Evolutionary conservation across 1,140 invertebrate species (phyloP), one percentile per base, ranked within the genome.

Genomic region (Tetramorium simillimum): DNA sequence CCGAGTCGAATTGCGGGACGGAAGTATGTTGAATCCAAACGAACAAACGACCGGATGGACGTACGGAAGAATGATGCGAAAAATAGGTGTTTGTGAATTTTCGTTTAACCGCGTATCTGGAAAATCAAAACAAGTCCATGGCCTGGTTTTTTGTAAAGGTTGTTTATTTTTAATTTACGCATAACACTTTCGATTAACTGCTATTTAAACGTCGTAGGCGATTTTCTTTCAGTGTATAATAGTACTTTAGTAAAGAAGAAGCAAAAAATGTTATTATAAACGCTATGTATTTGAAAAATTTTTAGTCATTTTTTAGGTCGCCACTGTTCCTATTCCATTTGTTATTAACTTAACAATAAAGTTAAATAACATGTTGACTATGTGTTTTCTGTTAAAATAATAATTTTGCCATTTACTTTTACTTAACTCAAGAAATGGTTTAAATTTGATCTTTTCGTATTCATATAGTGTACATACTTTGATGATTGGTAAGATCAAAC

Each of bases 1-100:
- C 33, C 73, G 73, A 65, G 37, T 58, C 46, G 46, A 43, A 77
- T 85, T 77, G 4, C 69, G 18, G 12, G 12, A 9, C 9, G 28
- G 49, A 67, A 67, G 63, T 43, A 72, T 37, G 7, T 16, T 4
- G 46, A 58, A 14, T 69, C 21, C 33, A 33, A 24, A 56, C 24
- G 56, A 18, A 43, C 7, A 37, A 21, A 40, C 12, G 49, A n/a
- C 1, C 18, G 33, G 33, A n/a, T 16, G 69, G 21, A 60, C 33
- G 77, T 7, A 67, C 21, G 16, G 7, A 18, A 43, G 12, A 63
- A 62, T 3, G 7, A n/a, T n/a, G 16, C 18, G 75, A 63, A 63
- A 63, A 37, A 21, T 46, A n/a, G 2, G 40, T 14, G 12, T 28
- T 43, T 28, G 37, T 58, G 28, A 28, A 53, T 28, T 70, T 49